These are phyloP conservation scores for Halichondria panicea DNA, from an alignment of 37 sponge, comb jelly and placozoan species.

Conservation along the genomic window DNA sequence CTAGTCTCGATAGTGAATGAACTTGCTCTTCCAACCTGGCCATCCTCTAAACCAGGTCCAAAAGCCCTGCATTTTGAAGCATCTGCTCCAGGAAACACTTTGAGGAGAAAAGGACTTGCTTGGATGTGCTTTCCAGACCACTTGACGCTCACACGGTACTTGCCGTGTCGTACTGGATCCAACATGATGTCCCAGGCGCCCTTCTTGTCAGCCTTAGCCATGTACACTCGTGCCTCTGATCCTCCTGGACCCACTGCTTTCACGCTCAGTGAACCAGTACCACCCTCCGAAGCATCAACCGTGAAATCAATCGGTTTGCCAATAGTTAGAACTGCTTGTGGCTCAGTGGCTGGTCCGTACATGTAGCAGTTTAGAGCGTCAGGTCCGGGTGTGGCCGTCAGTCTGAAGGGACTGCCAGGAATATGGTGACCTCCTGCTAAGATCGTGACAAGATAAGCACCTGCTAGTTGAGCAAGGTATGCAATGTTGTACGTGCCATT, in stretches of 20 bases:
- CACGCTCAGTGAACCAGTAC: slow-evolving; percentile 67
- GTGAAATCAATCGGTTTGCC: slow-evolving; percentile 83
- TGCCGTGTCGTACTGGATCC: slow-evolving; percentile 68
- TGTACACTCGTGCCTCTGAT: slow-evolving; percentile 53
- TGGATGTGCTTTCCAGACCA: slow-evolving; percentile 70
- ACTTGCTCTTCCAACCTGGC: slow-evolving; percentile 46
- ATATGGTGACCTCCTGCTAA: slow-evolving; percentile 48
- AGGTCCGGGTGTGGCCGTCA: slow-evolving; percentile 60
- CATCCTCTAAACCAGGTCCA: slow-evolving; percentile 78
- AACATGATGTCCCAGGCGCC: slow-evolving; percentile 52
- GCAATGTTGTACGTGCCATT: slow-evolving; percentile 79
- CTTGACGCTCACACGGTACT: slow-evolving; percentile 66
- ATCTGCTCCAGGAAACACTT: slow-evolving; percentile 76
- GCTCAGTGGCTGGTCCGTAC: slow-evolving; percentile 57
- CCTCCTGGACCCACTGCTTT: slow-evolving; percentile 68
- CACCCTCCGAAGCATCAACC: slow-evolving; percentile 75
- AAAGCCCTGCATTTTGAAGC: slow-evolving; percentile 70
- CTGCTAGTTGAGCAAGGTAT: slow-evolving; percentile 54
- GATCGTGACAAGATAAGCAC: slow-evolving; percentile 66
- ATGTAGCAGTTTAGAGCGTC: slow-evolving; percentile 47
- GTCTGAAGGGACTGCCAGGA: slow-evolving; percentile 76
- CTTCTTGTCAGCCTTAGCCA: slow-evolving; percentile 43
- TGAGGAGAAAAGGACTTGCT: slow-evolving; percentile 67
- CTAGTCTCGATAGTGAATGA: slow-evolving; percentile 73
- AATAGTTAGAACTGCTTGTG: slow-evolving; percentile 49